Percentiles rank a stretch among this genome's conserved stretches.
phyloP scores from a whole-genome alignment of 2,797 vertebrate species.

The Cyclura pinguis region DNA sequence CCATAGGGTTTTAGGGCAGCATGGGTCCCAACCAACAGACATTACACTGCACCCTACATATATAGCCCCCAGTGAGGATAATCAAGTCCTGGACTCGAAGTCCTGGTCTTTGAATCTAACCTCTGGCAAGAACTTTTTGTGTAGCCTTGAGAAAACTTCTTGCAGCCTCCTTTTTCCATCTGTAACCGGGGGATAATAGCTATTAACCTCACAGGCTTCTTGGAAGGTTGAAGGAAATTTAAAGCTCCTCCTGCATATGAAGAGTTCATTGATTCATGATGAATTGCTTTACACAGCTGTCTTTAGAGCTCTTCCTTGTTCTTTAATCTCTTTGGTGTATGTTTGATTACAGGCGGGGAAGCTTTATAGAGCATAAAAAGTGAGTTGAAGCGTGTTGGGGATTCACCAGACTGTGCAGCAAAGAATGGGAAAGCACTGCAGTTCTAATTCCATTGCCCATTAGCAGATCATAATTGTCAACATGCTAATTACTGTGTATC shows the following conservation, averaged over 20 bases:
- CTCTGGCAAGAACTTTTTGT: not conserved
- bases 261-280: not conserved
- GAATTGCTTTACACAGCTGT: not conserved
- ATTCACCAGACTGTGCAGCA: not conserved
- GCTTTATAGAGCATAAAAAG: not conserved
- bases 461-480: slow-evolving; percentile 17
- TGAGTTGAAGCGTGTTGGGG: not conserved
- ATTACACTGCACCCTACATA: not conserved
- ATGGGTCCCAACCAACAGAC: not conserved
- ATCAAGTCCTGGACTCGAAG: not conserved
- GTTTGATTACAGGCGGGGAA: not conserved
- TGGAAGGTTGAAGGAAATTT: not conserved
- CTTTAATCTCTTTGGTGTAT: not conserved
- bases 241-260: not conserved
- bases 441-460: not conserved
- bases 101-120: not conserved
- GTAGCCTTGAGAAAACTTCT: not conserved
- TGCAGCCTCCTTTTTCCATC: not conserved
- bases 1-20: not conserved
- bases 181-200: not conserved
- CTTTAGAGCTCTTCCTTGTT: not conserved
- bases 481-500: slow-evolving; percentile 14
- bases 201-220: not conserved
- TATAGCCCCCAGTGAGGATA: not conserved
- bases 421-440: not conserved